Evolutionary conservation across 2,797 vertebrate species (phyloP).

Genomic region (Triplophysa bombifrons): DNA sequence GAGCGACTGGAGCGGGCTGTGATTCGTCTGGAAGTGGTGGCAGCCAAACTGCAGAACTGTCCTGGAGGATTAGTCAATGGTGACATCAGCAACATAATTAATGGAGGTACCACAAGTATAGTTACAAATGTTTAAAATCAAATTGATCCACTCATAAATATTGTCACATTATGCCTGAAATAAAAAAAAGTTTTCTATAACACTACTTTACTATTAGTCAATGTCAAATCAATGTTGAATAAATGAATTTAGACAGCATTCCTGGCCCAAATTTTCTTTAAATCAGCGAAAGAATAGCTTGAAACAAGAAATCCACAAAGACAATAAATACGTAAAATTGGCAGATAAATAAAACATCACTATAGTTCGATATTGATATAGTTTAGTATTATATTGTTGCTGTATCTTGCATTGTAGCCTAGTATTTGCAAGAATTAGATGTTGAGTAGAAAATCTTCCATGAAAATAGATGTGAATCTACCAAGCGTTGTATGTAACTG

Average conservation of each 20-base stretch:
- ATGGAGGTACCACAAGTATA: constrained; percentile 74
- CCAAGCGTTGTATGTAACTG: constrained; percentile 5
- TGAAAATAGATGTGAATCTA: constrained; percentile 1
- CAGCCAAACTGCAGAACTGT: constrained; percentile 70
- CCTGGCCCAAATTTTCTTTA: too few relatives aligned
- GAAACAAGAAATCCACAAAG: too few relatives aligned
- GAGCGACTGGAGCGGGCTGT: constrained; percentile 91
- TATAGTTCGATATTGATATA: too few relatives aligned
- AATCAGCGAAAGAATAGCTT: too few relatives aligned
- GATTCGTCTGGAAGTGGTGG: constrained; percentile 84
- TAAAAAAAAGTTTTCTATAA: too few relatives aligned
- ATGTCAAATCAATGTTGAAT: not conserved
- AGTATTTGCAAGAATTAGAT: not conserved
- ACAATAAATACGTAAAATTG: too few relatives aligned
- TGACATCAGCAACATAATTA: constrained; percentile 82
- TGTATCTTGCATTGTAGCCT: too few relatives aligned
- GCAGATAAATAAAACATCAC: too few relatives aligned
- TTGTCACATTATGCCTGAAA: not conserved
- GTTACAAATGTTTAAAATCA: not conserved
- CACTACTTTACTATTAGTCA: not conserved
- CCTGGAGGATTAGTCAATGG: constrained; percentile 72
- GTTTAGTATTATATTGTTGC: too few relatives aligned
- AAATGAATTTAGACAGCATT: not conserved
- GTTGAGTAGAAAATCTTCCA: not conserved
- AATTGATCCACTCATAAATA: not conserved